A percentile compares a stretch with the other conserved stretches of the same genome.
Evolutionary conservation across 2,888 invertebrate species (phyloP).

Genomic region (Danaus chrysippus): DNA sequence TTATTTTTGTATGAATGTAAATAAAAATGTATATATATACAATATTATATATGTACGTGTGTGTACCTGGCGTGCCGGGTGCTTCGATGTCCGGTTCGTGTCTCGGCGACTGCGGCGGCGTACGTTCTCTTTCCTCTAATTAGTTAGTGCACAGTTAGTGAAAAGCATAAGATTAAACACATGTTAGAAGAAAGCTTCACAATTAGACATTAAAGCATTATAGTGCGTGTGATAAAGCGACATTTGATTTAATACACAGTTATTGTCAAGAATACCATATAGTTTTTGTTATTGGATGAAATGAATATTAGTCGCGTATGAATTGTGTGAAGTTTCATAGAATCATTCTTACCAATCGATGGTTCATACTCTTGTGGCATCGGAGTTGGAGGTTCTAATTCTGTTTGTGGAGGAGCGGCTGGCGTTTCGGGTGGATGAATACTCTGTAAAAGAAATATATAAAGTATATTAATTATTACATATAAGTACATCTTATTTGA

Average conservation of each 20-base stretch:
- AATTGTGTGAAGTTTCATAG: not conserved
- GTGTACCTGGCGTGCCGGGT: conserved; percentile 66
- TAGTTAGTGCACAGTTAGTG: conserved; percentile 29
- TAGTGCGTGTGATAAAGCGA: no score
- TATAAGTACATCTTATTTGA: no score
- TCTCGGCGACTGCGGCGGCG: conserved; percentile 48
- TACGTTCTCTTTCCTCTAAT: conserved; percentile 43
- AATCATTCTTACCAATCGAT: conserved; percentile 54
- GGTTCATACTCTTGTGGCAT: conserved; percentile 74
- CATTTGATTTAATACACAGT: no score
- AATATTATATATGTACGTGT: conserved; percentile 6
- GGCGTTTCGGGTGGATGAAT: conserved; percentile 63
- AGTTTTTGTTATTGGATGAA: conserved; percentile 3
- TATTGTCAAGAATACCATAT: not conserved
- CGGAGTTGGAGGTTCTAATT: conserved; percentile 72
- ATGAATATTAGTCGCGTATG: conserved; percentile 2
- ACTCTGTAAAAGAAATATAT: conserved; percentile 34
- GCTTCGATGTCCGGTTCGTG: conserved; percentile 54
- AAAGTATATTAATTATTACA: no score
- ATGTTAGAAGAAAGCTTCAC: conserved; percentile 4
- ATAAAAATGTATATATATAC: not conserved
- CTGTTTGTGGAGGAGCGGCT: conserved; percentile 52
- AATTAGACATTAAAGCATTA: not conserved
- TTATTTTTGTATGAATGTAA: not conserved
- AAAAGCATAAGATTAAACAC: not conserved